phyloP scores from a whole-genome alignment of 2,797 vertebrate genomes.

The Ctenopoma multispine region DNA sequence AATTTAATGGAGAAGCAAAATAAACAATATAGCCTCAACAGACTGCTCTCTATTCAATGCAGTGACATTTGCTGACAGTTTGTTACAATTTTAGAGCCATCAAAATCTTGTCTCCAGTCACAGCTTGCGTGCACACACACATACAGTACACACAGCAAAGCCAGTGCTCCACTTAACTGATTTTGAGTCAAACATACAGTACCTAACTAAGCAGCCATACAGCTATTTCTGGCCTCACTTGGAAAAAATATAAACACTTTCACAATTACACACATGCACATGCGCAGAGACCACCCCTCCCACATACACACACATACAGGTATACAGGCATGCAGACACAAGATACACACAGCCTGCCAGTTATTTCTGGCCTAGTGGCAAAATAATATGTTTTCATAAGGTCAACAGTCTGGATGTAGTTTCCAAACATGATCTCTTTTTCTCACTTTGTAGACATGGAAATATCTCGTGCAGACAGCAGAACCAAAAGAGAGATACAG shows the following conservation, averaged over 20 bases:
- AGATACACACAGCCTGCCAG: slow-evolving; percentile 55
- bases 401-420: slow-evolving; percentile 64
- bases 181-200: slow-evolving; percentile 47
- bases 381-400: slow-evolving; percentile 75
- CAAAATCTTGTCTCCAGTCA: slow-evolving; percentile 49
- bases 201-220: slow-evolving; percentile 47
- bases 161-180: slow-evolving; percentile 44
- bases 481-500: neutral
- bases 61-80: slow-evolving; percentile 65
- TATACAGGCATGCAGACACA: slow-evolving; percentile 48
- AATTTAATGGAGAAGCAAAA: slow-evolving; percentile 12
- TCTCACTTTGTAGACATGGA: slow-evolving; percentile 30
- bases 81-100: slow-evolving; percentile 73
- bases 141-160: slow-evolving; percentile 4
- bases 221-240: slow-evolving; percentile 55
- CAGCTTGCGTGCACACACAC: slow-evolving; percentile 8
- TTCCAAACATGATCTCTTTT: slow-evolving; percentile 61
- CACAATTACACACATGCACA: neutral
- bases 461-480: slow-evolving; percentile 47
- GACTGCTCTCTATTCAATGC: slow-evolving; percentile 43
- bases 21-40: slow-evolving; percentile 8
- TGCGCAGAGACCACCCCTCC: neutral
- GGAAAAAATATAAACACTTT: slow-evolving; percentile 36
- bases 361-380: slow-evolving; percentile 65
- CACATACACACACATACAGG: slow-evolving; percentile 45